These are phyloP conservation scores for Hoplostethus atlanticus DNA, from an alignment of 2,797 vertebrate species.

Conservation along the genomic window DNA sequence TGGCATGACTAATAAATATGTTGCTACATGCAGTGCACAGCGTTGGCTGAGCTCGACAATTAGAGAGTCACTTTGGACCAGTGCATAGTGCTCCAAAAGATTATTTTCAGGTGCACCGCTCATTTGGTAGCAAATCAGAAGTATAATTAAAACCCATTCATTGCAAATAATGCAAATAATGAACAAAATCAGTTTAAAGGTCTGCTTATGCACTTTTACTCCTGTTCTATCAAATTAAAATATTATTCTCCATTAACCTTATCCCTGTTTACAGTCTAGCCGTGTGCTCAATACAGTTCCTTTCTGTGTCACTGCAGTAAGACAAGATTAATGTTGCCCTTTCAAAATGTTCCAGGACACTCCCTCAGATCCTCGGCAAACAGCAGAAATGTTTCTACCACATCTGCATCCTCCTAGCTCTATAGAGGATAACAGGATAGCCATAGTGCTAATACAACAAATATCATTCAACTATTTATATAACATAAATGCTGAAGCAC, in stretches of 20 bases:
- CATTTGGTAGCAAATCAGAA: conserved; percentile 26
- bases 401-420: conserved; percentile 26
- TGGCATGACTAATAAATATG: conserved; percentile 59
- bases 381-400: conserved; percentile 52
- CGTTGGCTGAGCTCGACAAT: conserved; percentile 15
- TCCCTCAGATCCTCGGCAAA: conserved; percentile 58
- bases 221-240: conserved; percentile 31
- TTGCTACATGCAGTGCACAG: conserved; percentile 14
- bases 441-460: conserved; percentile 41
- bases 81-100: conserved; percentile 37
- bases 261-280: conserved; percentile 45
- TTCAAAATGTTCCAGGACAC: conserved; percentile 67
- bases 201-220: conserved; percentile 20
- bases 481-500: conserved; percentile 35
- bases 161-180: conserved; percentile 36
- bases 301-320: conserved; percentile 43
- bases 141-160: conserved; percentile 51
- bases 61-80: conserved; percentile 29
- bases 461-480: conserved; percentile 52
- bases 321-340: conserved; percentile 73
- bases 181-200: conserved; percentile 36
- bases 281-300: conserved; percentile 26
- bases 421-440: conserved; percentile 17
- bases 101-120: conserved; percentile 18
- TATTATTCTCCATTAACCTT: conserved; percentile 63